Conservation (phyloP, 2,888 invertebrate genomes). For the Osmoderma eremita region DNA sequence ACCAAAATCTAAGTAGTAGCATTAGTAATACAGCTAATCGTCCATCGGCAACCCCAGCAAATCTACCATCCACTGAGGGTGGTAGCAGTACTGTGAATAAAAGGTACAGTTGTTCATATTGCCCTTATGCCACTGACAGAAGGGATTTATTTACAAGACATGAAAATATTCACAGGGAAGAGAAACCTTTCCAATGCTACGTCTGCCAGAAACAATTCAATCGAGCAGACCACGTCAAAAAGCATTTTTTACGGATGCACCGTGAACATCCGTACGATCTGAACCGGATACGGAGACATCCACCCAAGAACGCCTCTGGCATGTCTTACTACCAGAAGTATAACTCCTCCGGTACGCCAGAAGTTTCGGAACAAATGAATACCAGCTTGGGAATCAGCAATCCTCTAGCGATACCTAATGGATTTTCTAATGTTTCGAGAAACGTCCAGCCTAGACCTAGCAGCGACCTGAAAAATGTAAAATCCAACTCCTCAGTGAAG, state of each 20-base stretch:
- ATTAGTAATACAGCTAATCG: conserved; percentile 36
- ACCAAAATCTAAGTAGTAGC: conserved; percentile 44
- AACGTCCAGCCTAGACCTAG: conserved; percentile 51
- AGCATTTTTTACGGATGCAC: conserved; percentile 92
- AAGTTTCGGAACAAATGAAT: conserved; percentile 54
- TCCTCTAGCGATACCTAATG: conserved; percentile 57
- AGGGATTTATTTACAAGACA: conserved; percentile 91
- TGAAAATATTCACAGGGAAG: conserved; percentile 92
- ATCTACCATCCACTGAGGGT: conserved; percentile 24
- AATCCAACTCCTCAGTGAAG: conserved; percentile 53
- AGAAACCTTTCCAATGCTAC: conserved; percentile 94
- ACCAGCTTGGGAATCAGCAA: conserved; percentile 42
- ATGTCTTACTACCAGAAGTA: conserved; percentile 65
- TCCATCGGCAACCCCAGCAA: conserved; percentile 35
- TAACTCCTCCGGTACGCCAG: conserved; percentile 52
- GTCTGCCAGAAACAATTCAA: conserved; percentile 93
- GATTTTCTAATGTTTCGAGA: conserved; percentile 56
- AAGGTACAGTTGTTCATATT: conserved; percentile 86
- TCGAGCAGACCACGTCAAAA: conserved; percentile 93
- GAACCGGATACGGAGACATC: conserved; percentile 78
- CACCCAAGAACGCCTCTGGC: conserved; percentile 69
- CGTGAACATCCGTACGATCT: conserved; percentile 89
- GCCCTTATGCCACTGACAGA: conserved; percentile 91
- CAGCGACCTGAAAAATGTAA: conserved; percentile 53
- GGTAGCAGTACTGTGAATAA: conserved; percentile 61